Base-by-base conservation (phyloP, 2,888 invertebrate species). In the Morpho achilles region DNA sequence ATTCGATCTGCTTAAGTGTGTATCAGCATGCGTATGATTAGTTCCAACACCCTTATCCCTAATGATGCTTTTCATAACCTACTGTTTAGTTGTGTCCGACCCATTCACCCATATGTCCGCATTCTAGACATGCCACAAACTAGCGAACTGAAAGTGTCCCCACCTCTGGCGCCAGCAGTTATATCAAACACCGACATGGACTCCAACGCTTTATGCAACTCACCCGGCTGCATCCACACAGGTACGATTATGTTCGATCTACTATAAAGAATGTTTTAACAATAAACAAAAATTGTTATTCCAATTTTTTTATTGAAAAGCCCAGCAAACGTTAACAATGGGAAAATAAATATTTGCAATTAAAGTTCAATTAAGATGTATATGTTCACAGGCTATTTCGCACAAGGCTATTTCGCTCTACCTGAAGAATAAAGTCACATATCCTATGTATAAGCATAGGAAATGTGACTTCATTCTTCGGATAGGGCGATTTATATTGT, bases 161-260 rank as follows among this genome's bases (percentile, higher is more conserved):
- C 84, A 67, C 77, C 87, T 70, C 74, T 80, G 75, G 82, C 86
- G 69, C 86, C 87, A 63, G 76, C 77, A 54, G 76, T 82, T 56
- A 62, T 80, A 64, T 70, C 76, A 62, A 83, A 76, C 62, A 83
- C 75, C 62, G 83, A 76, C 62, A 69, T 69, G 16, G 71, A 72
- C 0, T 78, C 82, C 8, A 77, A 87, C 7, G 76, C 95, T 10
- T 76, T 95, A 10, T 97, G 97, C 80, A 91, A 94, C 59, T 91
- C 93, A 0, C 91, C 95, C 8, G 97, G 95, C 69, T 97, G 97
- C 84, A 92, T 97, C 54, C 94, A 95, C 74, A 94, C 95, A 71
- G 94, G 95, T 94, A 76, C 3, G 16, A 78, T 50, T 9, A 51
- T 45, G 9, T 48, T 51, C 46, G 39, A 56, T 40, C 10, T 50